These are phyloP conservation scores for Myotis lucifugus DNA, from an alignment of 2,113 vertebrate species.

Conservation along the genomic window DNA sequence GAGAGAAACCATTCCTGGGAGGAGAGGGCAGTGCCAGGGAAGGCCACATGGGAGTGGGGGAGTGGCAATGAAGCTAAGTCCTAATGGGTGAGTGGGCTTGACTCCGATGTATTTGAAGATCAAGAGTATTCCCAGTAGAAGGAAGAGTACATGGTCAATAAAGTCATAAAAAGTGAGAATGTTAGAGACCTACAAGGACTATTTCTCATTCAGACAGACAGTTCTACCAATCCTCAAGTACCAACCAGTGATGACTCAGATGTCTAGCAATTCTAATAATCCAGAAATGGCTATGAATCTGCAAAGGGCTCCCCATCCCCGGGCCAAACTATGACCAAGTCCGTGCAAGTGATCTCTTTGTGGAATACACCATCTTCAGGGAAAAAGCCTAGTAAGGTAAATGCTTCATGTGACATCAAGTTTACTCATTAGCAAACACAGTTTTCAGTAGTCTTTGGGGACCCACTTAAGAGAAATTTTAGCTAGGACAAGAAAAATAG, in stretches of 20 bases:
- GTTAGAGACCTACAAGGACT: background rate
- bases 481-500: background rate
- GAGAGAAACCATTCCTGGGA: background rate
- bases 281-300: background rate
- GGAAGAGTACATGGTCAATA: background rate
- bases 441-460: background rate
- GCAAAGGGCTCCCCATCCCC: background rate
- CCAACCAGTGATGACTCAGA: background rate
- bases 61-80: background rate
- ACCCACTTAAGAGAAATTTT: background rate
- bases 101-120: background rate
- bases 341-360: background rate
- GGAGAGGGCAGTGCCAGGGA: background rate
- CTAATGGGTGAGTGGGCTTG: background rate
- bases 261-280: background rate
- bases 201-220: background rate
- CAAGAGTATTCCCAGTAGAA: background rate
- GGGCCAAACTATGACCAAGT: background rate
- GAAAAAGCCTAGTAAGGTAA: background rate
- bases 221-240: background rate
- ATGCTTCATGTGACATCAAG: background rate
- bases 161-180: background rate
- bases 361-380: background rate
- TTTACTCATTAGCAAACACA: background rate
- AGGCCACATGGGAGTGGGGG: background rate